A percentile compares a stretch with the other conserved stretches of the same genome.
phyloP scores from a whole-genome alignment of 2,888 invertebrate species.

The Julus scanicus region DNA sequence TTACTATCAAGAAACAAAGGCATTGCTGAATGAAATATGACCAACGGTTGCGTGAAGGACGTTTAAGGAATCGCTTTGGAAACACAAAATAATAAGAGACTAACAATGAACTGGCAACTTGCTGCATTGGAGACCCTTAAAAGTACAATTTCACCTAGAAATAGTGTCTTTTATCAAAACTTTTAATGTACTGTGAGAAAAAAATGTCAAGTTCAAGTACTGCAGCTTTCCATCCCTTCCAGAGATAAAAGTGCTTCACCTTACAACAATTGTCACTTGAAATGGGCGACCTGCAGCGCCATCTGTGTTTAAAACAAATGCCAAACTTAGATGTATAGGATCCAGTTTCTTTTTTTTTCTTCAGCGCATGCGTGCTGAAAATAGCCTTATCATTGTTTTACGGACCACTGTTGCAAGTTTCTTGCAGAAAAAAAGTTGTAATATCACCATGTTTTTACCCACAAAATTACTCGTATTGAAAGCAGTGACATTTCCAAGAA shows the following conservation, averaged over 20 bases:
- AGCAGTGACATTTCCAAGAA: slow-evolving; percentile 24
- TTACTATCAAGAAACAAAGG: slow-evolving; percentile 30
- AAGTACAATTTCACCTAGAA: not conserved
- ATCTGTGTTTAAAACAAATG: not conserved
- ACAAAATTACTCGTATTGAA: not conserved
- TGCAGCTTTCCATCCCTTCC: too few relatives aligned
- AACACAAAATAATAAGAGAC: not conserved
- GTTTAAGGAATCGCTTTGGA: slow-evolving; percentile 13
- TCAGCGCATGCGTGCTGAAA: not conserved
- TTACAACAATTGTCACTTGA: not conserved
- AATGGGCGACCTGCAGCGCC: not conserved
- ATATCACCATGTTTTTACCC: not conserved
- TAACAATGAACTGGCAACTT: not conserved
- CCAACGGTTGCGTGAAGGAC: slow-evolving; percentile 36
- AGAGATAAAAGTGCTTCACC: too few relatives aligned
- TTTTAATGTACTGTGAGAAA: too few relatives aligned
- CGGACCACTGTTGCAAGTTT: not conserved
- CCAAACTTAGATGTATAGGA: not conserved
- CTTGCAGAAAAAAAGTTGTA: not conserved
- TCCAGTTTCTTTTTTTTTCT: too few relatives aligned
- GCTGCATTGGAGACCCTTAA: not conserved
- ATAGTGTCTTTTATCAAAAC: not conserved
- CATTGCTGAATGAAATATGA: slow-evolving; percentile 8
- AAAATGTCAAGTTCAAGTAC: too few relatives aligned
- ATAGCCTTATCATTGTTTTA: not conserved